phyloP scores from a whole-genome alignment of 2,797 vertebrate genomes.

The Labeo calbasu region DNA sequence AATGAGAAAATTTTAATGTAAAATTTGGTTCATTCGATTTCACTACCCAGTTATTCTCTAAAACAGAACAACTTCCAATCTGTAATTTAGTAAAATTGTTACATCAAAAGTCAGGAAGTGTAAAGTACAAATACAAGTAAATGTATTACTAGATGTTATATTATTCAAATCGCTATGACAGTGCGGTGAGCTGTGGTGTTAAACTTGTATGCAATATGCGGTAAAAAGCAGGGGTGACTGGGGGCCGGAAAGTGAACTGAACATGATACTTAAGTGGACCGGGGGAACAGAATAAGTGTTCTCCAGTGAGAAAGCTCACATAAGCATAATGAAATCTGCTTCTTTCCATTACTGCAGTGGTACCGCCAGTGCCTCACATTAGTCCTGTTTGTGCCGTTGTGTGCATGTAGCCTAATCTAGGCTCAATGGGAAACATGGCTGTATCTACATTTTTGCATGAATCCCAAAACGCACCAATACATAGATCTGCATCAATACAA shows the following conservation, averaged over 20 bases:
- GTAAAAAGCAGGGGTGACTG: neutral
- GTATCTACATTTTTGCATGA: neutral
- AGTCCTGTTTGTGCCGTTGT: slow-evolving; percentile 29
- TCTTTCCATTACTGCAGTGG: slow-evolving; percentile 66
- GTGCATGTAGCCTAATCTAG: neutral
- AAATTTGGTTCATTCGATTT: neutral
- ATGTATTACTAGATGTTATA: slow-evolving; percentile 3
- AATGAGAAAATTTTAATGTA: neutral
- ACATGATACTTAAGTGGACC: slow-evolving; percentile 22
- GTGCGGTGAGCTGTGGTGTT: neutral
- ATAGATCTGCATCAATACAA: too few relatives aligned
- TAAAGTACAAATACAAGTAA: slow-evolving; percentile 15
- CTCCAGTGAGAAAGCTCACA: slow-evolving; percentile 56
- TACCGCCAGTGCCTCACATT: neutral
- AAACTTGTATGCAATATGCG: neutral
- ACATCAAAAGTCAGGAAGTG: neutral
- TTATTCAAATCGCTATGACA: slow-evolving; percentile 17
- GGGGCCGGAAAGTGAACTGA: slow-evolving; percentile 11
- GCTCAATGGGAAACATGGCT: neutral
- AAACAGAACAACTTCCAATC: slow-evolving; percentile 7
- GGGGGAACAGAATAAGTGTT: slow-evolving; percentile 62
- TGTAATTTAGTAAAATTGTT: neutral
- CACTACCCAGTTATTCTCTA: neutral
- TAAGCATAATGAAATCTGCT: slow-evolving; percentile 68
- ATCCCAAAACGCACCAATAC: neutral